These are phyloP conservation scores for Microtus richardsoni DNA, from an alignment of 2,113 vertebrate genomes.

Conservation along the genomic window DNA sequence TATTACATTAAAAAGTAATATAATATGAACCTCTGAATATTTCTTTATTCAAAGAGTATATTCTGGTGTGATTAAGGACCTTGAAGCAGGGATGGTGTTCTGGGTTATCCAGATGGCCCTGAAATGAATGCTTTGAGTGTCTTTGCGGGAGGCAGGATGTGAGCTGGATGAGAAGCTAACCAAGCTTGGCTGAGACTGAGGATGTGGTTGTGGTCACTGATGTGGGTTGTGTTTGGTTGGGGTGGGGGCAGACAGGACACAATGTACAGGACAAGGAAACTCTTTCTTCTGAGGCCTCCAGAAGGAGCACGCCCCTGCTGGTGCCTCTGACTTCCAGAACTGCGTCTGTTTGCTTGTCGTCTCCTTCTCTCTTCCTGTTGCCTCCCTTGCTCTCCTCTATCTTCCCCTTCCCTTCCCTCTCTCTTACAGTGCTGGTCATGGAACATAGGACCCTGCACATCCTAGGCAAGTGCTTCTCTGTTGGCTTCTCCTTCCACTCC, in stretches of 20 bases:
- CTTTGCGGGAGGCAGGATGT: neutral
- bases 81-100: neutral
- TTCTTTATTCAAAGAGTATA: neutral
- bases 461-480: neutral
- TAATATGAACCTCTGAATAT: neutral
- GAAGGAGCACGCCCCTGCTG: neutral
- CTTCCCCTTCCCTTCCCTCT: too few species aligned
- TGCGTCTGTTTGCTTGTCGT: neutral
- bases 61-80: neutral
- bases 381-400: neutral
- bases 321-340: neutral
- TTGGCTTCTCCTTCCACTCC: neutral
- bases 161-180: neutral
- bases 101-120: neutral
- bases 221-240: too few species aligned
- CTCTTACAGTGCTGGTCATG: neutral
- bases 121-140: too few species aligned
- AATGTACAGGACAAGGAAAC: neutral
- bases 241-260: too few species aligned
- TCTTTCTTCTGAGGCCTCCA: neutral
- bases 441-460: neutral
- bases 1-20: neutral
- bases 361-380: too few species aligned
- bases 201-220: neutral
- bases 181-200: neutral